Evolutionary conservation across 2,797 vertebrate species (phyloP).

Genomic region (Urophycis tenuis): DNA sequence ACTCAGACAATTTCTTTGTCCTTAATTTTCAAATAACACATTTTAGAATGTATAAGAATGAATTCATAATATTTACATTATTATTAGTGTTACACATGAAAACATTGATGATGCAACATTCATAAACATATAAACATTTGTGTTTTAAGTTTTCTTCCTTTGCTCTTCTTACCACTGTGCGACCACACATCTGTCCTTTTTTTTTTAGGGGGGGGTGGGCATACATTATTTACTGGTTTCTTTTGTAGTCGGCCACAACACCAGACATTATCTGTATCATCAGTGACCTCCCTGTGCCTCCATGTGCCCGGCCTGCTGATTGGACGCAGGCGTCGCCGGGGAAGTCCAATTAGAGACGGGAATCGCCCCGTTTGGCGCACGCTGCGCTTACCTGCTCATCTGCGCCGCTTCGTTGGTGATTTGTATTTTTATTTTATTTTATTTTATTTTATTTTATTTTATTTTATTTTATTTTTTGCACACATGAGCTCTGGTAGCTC

Average conservation of each 20-base stretch:
- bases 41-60: neutral
- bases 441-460: too few species aligned
- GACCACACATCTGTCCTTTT: neutral
- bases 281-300: neutral
- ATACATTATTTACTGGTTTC: slow-evolving; percentile 9
- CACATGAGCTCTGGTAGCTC: slow-evolving; percentile 41
- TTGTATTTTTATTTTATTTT: too few species aligned
- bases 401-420: slow-evolving; percentile 74
- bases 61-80: neutral
- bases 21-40: neutral
- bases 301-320: slow-evolving; percentile 57
- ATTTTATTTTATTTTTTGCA: neutral
- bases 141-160: neutral
- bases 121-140: neutral
- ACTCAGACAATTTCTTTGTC: neutral
- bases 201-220: neutral
- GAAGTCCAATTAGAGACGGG: slow-evolving; percentile 89
- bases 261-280: slow-evolving; percentile 11
- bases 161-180: neutral
- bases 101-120: neutral
- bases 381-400: slow-evolving; percentile 91
- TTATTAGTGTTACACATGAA: neutral
- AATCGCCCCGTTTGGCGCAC: slow-evolving; percentile 81
- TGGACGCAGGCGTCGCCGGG: slow-evolving; percentile 86
- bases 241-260: slow-evolving; percentile 27